Evolutionary conservation across 2,797 vertebrate genomes (phyloP).

Genomic region (Antennarius maculatus): DNA sequence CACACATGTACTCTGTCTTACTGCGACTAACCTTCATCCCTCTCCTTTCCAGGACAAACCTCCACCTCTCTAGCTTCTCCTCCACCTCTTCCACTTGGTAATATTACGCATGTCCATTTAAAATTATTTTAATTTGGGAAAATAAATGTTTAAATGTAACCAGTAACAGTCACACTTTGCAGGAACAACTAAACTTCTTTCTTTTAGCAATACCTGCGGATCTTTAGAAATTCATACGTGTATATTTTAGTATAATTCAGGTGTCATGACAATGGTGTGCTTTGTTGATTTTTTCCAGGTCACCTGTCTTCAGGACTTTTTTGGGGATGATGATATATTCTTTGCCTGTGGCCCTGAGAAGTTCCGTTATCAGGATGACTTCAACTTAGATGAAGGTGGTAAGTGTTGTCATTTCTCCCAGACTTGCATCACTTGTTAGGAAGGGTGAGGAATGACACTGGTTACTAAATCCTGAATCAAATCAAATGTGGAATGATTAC

Average conservation of each 20-base stretch:
- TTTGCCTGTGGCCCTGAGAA: slow-evolving; percentile 98
- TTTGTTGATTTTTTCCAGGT: slow-evolving; percentile 78
- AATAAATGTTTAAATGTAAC: no score
- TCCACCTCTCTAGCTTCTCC: no score
- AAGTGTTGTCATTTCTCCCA: slow-evolving; percentile 29
- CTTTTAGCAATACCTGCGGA: no score
- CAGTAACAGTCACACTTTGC: no score
- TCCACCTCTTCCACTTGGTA: no score
- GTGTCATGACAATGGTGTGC: background rate
- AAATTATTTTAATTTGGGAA: no score
- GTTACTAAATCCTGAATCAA: background rate
- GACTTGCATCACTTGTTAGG: background rate
- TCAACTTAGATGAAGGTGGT: slow-evolving; percentile 97
- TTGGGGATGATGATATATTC: slow-evolving; percentile 98
- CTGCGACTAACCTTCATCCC: no score
- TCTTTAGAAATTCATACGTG: no score
- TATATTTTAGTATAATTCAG: background rate
- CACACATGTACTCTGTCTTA: no score
- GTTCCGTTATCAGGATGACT: slow-evolving; percentile 99
- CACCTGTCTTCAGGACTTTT: slow-evolving; percentile 96
- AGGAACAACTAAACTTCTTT: no score
- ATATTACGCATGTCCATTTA: no score
- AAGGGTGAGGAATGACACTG: background rate
- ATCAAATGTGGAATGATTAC: background rate
- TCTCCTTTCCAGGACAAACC: no score